Evolutionary conservation across 2,113 vertebrate species (phyloP).

Genomic region (Myotis brandtii): DNA sequence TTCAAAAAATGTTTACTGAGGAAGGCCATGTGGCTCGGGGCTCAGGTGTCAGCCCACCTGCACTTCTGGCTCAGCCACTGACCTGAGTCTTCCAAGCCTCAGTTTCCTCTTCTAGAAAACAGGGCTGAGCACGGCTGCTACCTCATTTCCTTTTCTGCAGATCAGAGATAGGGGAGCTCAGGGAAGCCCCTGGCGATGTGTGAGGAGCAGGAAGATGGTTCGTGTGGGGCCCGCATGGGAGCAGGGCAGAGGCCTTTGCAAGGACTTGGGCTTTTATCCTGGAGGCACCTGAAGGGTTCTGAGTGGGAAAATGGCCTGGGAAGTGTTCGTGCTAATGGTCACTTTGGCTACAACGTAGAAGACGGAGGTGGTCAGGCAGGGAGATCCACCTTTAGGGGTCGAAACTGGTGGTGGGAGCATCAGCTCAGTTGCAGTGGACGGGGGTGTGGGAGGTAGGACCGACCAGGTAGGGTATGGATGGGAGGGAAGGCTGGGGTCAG

Average conservation of each 20-base stretch:
- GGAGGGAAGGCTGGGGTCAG: neutral
- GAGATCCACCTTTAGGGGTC: rapidly evolving
- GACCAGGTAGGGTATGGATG: too few species aligned
- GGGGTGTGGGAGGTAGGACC: neutral
- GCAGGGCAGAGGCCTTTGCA: neutral
- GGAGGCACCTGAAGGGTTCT: neutral
- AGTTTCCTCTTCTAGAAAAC: neutral
- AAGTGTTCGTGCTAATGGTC: neutral
- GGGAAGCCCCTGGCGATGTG: neutral
- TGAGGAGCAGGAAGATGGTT: too few species aligned
- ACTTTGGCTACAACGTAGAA: neutral
- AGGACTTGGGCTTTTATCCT: neutral
- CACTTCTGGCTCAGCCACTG: neutral
- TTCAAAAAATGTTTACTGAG: neutral
- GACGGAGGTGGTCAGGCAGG: too few species aligned
- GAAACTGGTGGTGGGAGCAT: rapidly evolving
- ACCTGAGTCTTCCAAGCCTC: neutral
- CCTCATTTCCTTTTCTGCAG: neutral
- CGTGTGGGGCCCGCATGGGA: neutral
- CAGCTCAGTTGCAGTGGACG: rapidly evolving
- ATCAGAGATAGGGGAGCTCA: rapidly evolving
- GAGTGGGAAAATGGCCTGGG: rapidly evolving
- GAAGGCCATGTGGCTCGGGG: rapidly evolving
- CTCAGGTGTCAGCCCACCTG: rapidly evolving
- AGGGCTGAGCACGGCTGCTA: rapidly evolving